Base-by-base conservation (phyloP, 1,140 invertebrate genomes). In the Drosophila carrolli region DNA sequence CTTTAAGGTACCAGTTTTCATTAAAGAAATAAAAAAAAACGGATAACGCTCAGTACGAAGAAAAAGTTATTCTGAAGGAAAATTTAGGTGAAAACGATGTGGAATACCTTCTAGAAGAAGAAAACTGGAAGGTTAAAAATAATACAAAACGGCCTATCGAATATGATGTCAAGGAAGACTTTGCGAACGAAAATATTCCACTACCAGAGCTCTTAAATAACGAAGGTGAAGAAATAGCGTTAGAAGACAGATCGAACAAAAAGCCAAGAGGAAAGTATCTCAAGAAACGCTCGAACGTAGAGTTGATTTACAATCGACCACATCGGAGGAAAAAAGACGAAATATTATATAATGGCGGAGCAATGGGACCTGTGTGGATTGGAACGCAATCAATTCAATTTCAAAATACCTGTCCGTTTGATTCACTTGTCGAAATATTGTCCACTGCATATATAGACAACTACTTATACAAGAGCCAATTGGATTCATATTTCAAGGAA, bases 281-380 rank as follows among this genome's bases (percentile, higher is more conserved):
- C 2, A 56, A 29, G 10, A 29, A 56, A 43, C 29, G 55, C 1
- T 19, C 54, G 1, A 27, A 56, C 14, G 54, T 27, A 1, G 38
- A 57, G 23, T 11, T 57, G 0, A 29, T 57, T 5, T 44, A 57
- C 43, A 44, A 44, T 29, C n/a, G 55, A 11, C 55, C 55, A 29
- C 55, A 44, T 57, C 38, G 38, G 38, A 41, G 38, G n/a, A 29
- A 11, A 44, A 57, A n/a, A 23, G 10, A 57, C 19, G 55, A 57
- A 14, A 16, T 57, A 16, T 11, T 44, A 1, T 10, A 9, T 29
- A 57, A 57, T 44, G 55, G 37, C 3, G 37, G 23, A 8, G 55
- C 23, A 57, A 44, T 6, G 14, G 23, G 10, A 16, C 23, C 55
- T 13, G 3, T 57, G 1, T 44, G 38, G 23, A 44, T 57, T 16